Base-by-base conservation (phyloP, 2,888 invertebrate genomes). In the Parnassius smintheus region DNA sequence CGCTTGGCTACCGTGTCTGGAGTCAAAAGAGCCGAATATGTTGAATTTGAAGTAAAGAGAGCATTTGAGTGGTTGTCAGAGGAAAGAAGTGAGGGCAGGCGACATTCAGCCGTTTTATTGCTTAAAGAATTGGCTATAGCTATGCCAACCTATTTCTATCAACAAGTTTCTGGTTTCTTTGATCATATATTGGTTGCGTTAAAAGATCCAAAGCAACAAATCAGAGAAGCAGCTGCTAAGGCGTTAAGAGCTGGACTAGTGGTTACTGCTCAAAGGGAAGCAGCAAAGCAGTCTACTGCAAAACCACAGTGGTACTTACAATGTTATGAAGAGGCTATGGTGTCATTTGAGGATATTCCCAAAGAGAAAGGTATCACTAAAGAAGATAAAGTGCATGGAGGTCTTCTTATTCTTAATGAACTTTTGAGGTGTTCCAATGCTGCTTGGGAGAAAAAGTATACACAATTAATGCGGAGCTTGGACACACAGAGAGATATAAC, bases 81-180 rank as follows among this genome's bases (percentile, higher is more conserved):
- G 58, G 98, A 98, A 75, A 93, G 98, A 71, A 95, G 97, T 82
- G 98, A 99, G 92, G 96, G 97, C 2, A 96, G 97, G 80, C 93
- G 98, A 56, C 97, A 97, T 84, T 98, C 98, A 11, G 98, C 98
- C 11, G 98, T 98, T 2, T 92, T 99, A 56, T 95, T 99, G 13
- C 88, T 99, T 11, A 95, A 97, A 74, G 99, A 99, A 88, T 88
- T 99, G 56, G 99, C 99, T 2, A 95, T 97, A 45, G 97, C 97
- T 10, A 97, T 98, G 93, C 99, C 99, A 0, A 99, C 99, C 9
- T 98, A 98, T 82, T 99, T 99, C 85, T 99, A 97, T 80, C 98
- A 98, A 82, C 97, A 97, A 91, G 97, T 98, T 1, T 96, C 97
- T 13, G 96, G 96, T 18, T 98, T 98, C 84, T 98, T 99, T 82